These are phyloP conservation scores for Psilopsiagon aymara DNA, from an alignment of 2,113 vertebrate genomes.

Conservation along the genomic window DNA sequence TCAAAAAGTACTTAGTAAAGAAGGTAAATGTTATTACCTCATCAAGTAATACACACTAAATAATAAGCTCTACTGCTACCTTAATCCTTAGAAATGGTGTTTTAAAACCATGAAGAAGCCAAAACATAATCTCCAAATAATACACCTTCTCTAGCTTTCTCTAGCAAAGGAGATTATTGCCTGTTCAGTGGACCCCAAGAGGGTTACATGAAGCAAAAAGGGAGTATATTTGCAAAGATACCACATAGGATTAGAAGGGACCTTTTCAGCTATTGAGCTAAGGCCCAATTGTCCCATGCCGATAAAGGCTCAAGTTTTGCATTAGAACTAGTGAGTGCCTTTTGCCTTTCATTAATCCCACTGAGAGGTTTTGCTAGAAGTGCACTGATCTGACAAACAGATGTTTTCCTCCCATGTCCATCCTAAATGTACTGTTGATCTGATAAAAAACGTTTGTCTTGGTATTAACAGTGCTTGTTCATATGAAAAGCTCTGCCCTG, in stretches of 20 bases:
- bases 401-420: neutral
- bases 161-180: constrained; percentile 41
- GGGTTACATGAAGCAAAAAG: constrained; percentile 10
- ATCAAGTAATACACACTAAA: constrained; percentile 28
- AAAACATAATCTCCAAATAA: constrained; percentile 58
- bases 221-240: constrained; percentile 38
- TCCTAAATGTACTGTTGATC: neutral
- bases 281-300: neutral
- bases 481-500: neutral
- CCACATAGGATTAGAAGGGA: constrained; percentile 11
- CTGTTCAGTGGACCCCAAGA: constrained; percentile 22
- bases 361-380: neutral
- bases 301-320: constrained; percentile 25
- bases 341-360: neutral
- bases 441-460: neutral
- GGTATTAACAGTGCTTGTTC: neutral
- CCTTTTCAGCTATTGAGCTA: constrained; percentile 43
- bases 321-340: neutral
- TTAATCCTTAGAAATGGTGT: constrained; percentile 50
- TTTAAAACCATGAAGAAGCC: constrained; percentile 45
- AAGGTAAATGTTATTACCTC: constrained; percentile 34
- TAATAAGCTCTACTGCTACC: constrained; percentile 18
- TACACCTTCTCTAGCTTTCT: constrained; percentile 22
- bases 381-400: neutral
- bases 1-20: constrained; percentile 33